Percentiles rank a stretch among this genome's conserved stretches.
These are phyloP conservation scores for Hassar affinis DNA, from an alignment of 2,113 vertebrate genomes.

Conservation along the genomic window DNA sequence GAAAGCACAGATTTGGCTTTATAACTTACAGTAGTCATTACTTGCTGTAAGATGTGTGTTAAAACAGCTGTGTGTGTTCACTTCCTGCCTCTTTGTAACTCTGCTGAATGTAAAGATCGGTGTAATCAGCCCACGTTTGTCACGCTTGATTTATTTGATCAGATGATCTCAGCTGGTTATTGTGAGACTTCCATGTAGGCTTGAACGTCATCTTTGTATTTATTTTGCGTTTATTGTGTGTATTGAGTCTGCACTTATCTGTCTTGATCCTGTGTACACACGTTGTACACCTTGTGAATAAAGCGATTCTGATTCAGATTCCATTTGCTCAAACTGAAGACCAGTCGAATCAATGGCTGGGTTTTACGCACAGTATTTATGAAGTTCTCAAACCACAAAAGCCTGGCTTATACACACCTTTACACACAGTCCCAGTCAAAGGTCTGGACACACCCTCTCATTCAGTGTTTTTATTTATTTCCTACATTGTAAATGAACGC, in stretches of 20 bases:
- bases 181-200: not conserved
- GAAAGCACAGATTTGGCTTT: not conserved
- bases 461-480: no score
- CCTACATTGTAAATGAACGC: no score
- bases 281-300: not conserved
- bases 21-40: not conserved
- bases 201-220: not conserved
- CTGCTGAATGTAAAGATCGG: not conserved
- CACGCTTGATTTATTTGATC: not conserved
- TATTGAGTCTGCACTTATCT: not conserved
- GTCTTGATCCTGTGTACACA: not conserved
- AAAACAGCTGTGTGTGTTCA: not conserved
- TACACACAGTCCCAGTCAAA: no score
- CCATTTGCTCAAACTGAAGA: not conserved
- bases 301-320: not conserved
- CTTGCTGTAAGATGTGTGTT: not conserved
- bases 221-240: not conserved
- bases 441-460: no score
- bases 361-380: not conserved
- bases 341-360: not conserved
- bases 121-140: not conserved
- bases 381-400: not conserved
- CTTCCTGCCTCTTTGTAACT: constrained; percentile 5
- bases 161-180: not conserved
- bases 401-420: no score